Evolutionary conservation across 2,113 vertebrate species (phyloP), one percentile per base, ranked within the genome.

Genomic region (Panurus biarmicus): DNA sequence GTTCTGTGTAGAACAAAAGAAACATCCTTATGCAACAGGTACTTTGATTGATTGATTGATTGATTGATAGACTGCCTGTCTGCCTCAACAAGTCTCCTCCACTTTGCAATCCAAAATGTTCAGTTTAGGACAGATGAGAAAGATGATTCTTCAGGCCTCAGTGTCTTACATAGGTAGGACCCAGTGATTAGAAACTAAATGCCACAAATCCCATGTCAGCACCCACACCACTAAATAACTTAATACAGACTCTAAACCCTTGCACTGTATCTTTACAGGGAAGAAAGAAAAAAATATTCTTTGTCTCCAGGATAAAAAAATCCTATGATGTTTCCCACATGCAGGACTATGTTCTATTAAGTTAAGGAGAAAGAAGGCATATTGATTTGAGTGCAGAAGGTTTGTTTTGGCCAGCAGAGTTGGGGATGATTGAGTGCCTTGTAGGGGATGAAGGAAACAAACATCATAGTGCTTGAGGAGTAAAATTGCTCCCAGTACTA

Each of bases 321-420:
- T 28, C 25, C 33, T 4, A 0, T 44, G n/a, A n/a, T 47, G 2
- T 60, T 65, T 80, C 36, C 7, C 5, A 2, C 1, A 3, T 74
- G 29, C 28, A 80, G 23, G 20, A 33, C 28, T 51, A 10, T 61
- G 3, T 70, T 73, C 54, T 75, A 40, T 62, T 26, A 13, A 87
- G 23, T 26, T 58, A 38, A 54, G 14, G 38, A 66, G 26, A 66
- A 70, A 7, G 14, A 76, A 80, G 5, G 7, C 3, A 31, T 84
- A 58, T 50, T 69, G 25, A 33, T 83, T 42, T 66, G 42, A 56
- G 19, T 10, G 7, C 33, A 85, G 54, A 70, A 69, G 8, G 8
- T 40, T 60, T 3, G 5, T 35, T 90, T 80, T 66, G 65, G 33
- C 13, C 48, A 66, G 61, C 29, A 91, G 42, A 70, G 21, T 1